phyloP scores from a whole-genome alignment of 2,113 vertebrate species.

The Macquaria ambigua region DNA sequence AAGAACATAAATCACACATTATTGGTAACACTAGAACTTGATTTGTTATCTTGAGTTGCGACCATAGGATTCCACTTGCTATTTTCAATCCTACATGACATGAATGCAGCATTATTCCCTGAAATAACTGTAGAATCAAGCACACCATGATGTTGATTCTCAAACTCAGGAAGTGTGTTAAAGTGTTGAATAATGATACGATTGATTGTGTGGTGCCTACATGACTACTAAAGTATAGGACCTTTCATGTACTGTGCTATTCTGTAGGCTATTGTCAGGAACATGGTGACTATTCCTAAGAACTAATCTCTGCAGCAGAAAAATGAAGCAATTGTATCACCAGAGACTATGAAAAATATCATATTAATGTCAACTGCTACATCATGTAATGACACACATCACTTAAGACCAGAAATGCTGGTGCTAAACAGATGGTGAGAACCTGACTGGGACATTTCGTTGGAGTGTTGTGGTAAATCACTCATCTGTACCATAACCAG shows the following conservation, averaged over 20 bases:
- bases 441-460: not conserved
- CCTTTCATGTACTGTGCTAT: not conserved
- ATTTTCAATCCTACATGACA: not conserved
- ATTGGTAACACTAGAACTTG: not conserved
- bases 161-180: not conserved
- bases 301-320: not conserved
- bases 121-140: too few relatives aligned
- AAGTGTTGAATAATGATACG: not conserved
- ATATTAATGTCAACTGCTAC: not conserved
- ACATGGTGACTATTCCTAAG: not conserved
- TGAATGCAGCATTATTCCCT: constrained; percentile 1
- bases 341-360: not conserved
- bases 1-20: not conserved
- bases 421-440: constrained; percentile 3
- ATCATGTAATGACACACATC: constrained; percentile 9
- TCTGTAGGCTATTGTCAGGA: not conserved
- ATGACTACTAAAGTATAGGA: not conserved
- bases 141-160: not conserved
- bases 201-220: not conserved
- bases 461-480: not conserved
- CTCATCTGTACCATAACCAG: not conserved
- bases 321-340: not conserved
- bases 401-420: not conserved
- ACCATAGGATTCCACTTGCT: not conserved
- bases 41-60: not conserved